Percentiles rank a stretch among this genome's conserved stretches.
Conservation (phyloP, 2,888 invertebrate species). For the Xestia xanthographa region DNA sequence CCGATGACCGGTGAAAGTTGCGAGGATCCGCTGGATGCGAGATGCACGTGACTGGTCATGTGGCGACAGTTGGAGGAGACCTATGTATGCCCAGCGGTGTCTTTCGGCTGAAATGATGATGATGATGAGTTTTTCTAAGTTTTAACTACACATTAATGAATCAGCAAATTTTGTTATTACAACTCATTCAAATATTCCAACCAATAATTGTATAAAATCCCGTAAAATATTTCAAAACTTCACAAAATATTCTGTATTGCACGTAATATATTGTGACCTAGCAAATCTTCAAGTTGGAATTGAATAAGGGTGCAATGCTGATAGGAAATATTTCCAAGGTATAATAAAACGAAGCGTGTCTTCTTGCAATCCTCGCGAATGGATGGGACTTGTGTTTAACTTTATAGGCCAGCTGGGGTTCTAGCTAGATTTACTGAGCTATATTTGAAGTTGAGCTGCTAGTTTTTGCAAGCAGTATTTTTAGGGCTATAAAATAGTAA, state of each 20-base stretch:
- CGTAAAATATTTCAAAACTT: constrained; percentile 42
- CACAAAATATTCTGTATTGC: constrained; percentile 48
- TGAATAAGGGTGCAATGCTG: constrained; percentile 60
- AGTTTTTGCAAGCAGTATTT: not conserved
- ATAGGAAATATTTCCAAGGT: constrained; percentile 64
- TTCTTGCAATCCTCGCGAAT: constrained; percentile 57
- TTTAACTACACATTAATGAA: too few relatives aligned
- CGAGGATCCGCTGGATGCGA: too few relatives aligned
- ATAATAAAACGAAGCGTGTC: constrained; percentile 65
- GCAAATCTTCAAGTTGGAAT: constrained; percentile 60
- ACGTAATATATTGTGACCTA: constrained; percentile 51
- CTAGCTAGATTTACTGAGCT: constrained; percentile 6
- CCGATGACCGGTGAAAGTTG: too few relatives aligned
- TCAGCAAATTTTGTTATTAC: too few relatives aligned
- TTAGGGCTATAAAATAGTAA: not conserved
- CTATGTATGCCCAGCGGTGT: too few relatives aligned
- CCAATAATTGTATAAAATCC: constrained; percentile 21
- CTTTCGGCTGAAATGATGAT: too few relatives aligned
- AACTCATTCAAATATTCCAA: not conserved
- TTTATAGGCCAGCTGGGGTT: constrained; percentile 51
- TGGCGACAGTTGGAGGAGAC: too few relatives aligned
- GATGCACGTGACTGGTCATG: too few relatives aligned
- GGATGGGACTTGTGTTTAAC: constrained; percentile 59
- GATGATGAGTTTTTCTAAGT: too few relatives aligned
- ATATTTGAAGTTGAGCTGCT: not conserved